A percentile compares a stretch with the other conserved stretches of the same genome.
phyloP scores from a whole-genome alignment of 37 sponge, comb jelly and placozoan genomes.

The Bolinopsis microptera region DNA sequence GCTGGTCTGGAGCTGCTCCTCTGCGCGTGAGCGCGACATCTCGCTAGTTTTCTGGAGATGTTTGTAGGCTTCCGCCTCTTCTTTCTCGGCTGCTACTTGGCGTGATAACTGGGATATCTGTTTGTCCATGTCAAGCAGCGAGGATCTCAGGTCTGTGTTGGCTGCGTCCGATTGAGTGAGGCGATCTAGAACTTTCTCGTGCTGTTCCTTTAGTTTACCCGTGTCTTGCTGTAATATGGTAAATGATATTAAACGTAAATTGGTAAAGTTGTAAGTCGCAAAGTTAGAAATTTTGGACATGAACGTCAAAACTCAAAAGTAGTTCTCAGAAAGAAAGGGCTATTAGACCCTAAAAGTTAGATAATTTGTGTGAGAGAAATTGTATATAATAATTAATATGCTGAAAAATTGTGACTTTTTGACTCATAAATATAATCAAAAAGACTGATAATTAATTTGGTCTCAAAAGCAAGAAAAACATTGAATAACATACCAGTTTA shows the following conservation, averaged over 20 bases:
- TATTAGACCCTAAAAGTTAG: too few relatives aligned
- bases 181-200: conserved; percentile 28
- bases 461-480: too few relatives aligned
- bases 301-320: too few relatives aligned
- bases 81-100: conserved; percentile 54
- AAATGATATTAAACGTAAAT: too few relatives aligned
- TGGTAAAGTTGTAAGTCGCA: too few relatives aligned
- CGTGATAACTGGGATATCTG: conserved; percentile 27
- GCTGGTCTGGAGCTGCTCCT: conserved; percentile 32
- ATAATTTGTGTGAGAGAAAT: too few relatives aligned
- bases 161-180: conserved; percentile 29
- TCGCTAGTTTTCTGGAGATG: conserved; percentile 63
- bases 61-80: conserved; percentile 58
- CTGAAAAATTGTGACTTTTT: too few relatives aligned
- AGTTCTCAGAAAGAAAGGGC: too few relatives aligned
- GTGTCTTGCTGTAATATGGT: neutral
- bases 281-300: too few relatives aligned
- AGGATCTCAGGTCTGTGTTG: conserved; percentile 1
- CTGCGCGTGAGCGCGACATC: conserved; percentile 15
- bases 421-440: too few relatives aligned
- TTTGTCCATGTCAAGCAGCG: conserved; percentile 43
- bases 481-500: neutral
- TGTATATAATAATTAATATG: too few relatives aligned
- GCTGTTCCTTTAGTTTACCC: neutral
- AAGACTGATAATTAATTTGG: too few relatives aligned